These are phyloP conservation scores for Lacerta viridis DNA, from an alignment of 2,797 vertebrate genomes.

Conservation along the genomic window DNA sequence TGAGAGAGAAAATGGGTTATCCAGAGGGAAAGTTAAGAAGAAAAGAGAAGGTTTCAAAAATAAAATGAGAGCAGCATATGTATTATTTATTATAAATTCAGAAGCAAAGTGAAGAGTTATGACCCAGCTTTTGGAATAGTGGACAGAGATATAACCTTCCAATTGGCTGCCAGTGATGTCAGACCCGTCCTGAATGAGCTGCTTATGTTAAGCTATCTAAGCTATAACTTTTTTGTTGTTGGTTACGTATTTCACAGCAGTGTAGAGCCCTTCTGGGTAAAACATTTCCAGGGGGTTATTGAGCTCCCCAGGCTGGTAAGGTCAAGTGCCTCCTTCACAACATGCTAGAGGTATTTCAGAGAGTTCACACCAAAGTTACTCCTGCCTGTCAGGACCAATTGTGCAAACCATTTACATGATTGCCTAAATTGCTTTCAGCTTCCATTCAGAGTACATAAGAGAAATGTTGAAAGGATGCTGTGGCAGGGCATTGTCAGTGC, in stretches of 20 bases:
- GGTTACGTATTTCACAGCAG: neutral
- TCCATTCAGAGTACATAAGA: neutral
- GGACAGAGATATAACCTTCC: neutral
- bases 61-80: neutral
- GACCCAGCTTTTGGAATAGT: constrained; percentile 40
- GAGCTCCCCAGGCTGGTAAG: neutral
- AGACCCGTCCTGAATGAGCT: constrained; percentile 28
- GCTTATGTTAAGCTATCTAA: constrained; percentile 16
- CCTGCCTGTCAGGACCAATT: constrained; percentile 58
- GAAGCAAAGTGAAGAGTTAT: constrained; percentile 10
- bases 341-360: constrained; percentile 35
- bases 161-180: constrained; percentile 40
- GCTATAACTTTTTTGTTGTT: neutral
- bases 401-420: constrained; percentile 50
- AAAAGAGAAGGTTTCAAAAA: neutral
- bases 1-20: neutral
- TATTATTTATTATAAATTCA: neutral
- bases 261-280: constrained; percentile 16
- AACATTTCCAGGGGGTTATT: constrained; percentile 15
- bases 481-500: constrained; percentile 46
- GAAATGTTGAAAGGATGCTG: constrained; percentile 39
- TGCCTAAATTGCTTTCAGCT: constrained; percentile 71
- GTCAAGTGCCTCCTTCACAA: constrained; percentile 12
- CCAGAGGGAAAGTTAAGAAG: neutral
- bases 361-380: neutral